Conservation (phyloP, 2,797 vertebrate species). For the Myotis pilosus region DNA sequence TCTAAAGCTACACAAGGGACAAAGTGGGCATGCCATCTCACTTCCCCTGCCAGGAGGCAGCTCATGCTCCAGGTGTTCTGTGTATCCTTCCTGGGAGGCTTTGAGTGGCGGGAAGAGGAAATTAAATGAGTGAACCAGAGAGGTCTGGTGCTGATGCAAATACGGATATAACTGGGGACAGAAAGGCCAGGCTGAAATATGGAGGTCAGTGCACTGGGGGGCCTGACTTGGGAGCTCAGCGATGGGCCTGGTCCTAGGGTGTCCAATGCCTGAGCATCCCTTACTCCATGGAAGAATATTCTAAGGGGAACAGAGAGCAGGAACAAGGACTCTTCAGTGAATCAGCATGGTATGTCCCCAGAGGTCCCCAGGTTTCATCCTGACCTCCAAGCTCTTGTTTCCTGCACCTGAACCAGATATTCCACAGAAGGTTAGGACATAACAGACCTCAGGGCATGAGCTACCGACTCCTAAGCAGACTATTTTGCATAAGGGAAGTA, state of each 20-base stretch:
- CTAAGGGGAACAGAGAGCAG: background rate
- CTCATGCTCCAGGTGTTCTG: background rate
- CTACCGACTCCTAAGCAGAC: too few species aligned
- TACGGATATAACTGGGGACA: background rate
- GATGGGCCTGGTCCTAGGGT: rapidly evolving
- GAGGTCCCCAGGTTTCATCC: background rate
- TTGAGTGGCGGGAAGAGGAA: background rate
- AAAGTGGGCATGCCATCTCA: background rate
- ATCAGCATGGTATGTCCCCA: background rate
- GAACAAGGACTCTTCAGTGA: too few species aligned
- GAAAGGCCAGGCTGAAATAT: background rate
- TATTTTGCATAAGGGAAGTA: too few species aligned
- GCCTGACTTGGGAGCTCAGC: rapidly evolving
- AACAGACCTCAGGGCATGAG: background rate
- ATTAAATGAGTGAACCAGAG: background rate
- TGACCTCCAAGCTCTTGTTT: background rate
- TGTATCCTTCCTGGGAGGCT: background rate
- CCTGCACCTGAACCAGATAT: background rate
- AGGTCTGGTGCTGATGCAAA: background rate
- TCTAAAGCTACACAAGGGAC: background rate
- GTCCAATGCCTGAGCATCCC: background rate
- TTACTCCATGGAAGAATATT: background rate
- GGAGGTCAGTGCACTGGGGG: too few species aligned
- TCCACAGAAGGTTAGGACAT: background rate
- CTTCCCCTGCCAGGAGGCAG: rapidly evolving